These are phyloP conservation scores for Planiliza haematocheilus DNA, from an alignment of 2,113 vertebrate species.

Conservation along the genomic window DNA sequence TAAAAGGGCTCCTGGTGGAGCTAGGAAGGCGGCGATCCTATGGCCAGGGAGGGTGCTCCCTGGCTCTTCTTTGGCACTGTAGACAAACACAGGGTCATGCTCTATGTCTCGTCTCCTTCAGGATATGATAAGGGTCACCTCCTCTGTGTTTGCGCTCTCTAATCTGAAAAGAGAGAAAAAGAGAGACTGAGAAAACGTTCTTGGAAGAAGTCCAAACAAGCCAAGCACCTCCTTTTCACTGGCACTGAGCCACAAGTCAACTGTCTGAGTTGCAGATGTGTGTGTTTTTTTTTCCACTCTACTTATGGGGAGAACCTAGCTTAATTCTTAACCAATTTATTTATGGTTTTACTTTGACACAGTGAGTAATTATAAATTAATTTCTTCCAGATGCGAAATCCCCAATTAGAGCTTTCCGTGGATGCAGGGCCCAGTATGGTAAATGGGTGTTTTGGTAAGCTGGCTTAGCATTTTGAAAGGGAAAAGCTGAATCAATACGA, in stretches of 20 bases:
- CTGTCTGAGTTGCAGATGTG: conserved; percentile 32
- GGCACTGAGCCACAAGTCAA: conserved; percentile 45
- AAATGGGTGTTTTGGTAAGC: conserved; percentile 38
- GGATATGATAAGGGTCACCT: conserved; percentile 56
- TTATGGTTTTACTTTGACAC: conserved; percentile 43
- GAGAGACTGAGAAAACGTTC: conserved; percentile 52
- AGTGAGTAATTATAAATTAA: conserved; percentile 33
- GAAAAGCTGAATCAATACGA: conserved; percentile 38
- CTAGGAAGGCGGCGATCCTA: conserved; percentile 66
- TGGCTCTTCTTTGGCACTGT: conserved; percentile 62
- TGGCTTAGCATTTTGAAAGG: conserved; percentile 47
- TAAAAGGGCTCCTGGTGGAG: conserved; percentile 80
- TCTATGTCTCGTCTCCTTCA: conserved; percentile 65
- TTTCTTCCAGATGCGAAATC: conserved; percentile 39
- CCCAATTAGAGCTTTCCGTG: conserved; percentile 16
- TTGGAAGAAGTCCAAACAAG: conserved; percentile 26
- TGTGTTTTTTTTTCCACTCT: conserved; percentile 36
- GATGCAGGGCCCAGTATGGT: neutral
- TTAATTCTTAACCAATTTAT: conserved; percentile 31
- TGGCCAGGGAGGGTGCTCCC: conserved; percentile 54
- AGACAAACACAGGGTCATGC: conserved; percentile 65
- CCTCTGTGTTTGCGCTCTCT: conserved; percentile 52
- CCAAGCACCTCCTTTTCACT: conserved; percentile 7
- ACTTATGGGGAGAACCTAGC: conserved; percentile 14
- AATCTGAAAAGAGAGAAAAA: conserved; percentile 69